Evolutionary conservation across 2,888 invertebrate genomes (phyloP).

Genomic region (Agrochola circellaris): DNA sequence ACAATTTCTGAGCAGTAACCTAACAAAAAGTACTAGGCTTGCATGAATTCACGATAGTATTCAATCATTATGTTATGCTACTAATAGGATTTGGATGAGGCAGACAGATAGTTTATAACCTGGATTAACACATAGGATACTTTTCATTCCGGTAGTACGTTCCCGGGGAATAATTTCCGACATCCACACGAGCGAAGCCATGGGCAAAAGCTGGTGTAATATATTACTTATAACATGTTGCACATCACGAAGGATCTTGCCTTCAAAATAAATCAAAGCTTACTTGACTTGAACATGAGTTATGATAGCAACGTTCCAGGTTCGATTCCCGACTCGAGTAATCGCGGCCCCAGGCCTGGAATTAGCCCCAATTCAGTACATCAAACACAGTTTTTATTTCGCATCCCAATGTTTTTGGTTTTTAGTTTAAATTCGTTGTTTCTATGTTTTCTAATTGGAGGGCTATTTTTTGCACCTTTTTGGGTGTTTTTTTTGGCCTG

Average conservation of each 20-base stretch:
- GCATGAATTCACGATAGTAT: too few species aligned
- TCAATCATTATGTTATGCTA: too few species aligned
- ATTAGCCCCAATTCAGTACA: slow-evolving; percentile 81
- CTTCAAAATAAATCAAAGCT: slow-evolving; percentile 65
- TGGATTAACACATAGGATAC: too few species aligned
- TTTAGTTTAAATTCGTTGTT: slow-evolving; percentile 41
- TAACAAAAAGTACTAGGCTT: too few species aligned
- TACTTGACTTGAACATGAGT: slow-evolving; percentile 60
- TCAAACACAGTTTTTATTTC: slow-evolving; percentile 70
- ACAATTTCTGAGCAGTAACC: too few species aligned
- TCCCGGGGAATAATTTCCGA: too few species aligned
- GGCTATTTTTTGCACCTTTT: slow-evolving; percentile 16
- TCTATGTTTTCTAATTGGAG: slow-evolving; percentile 62
- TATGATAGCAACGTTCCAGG: slow-evolving; percentile 66
- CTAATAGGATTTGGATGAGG: too few species aligned
- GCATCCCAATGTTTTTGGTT: slow-evolving; percentile 59
- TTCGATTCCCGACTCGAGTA: slow-evolving; percentile 74
- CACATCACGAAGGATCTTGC: slow-evolving; percentile 35
- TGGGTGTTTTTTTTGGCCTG: slow-evolving; percentile 1
- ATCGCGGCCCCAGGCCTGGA: slow-evolving; percentile 77
- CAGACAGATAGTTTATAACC: too few species aligned
- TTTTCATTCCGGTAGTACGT: too few species aligned
- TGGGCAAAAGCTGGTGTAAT: background rate
- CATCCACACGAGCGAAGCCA: too few species aligned
- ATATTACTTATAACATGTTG: slow-evolving; percentile 20